Evolutionary conservation across 2,797 vertebrate genomes (phyloP).

Genomic region (Dryobates pubescens): DNA sequence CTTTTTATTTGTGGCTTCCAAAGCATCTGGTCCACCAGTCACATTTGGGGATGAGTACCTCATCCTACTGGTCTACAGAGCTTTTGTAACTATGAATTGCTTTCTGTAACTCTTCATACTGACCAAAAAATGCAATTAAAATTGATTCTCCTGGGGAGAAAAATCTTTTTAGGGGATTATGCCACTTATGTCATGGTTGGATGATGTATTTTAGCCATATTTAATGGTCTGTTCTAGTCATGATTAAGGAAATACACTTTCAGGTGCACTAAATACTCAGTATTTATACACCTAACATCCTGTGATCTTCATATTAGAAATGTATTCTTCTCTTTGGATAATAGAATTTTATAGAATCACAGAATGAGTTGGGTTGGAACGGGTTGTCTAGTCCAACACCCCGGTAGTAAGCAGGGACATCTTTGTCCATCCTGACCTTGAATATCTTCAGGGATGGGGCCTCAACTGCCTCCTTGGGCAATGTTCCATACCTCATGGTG

Average conservation of each 20-base stretch:
- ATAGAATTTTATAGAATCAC: neutral
- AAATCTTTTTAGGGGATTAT: constrained; percentile 11
- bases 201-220: neutral
- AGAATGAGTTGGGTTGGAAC: no score
- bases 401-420: no score
- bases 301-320: neutral
- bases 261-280: neutral
- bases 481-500: no score
- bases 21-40: neutral
- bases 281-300: neutral
- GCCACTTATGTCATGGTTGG: neutral
- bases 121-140: constrained; percentile 24
- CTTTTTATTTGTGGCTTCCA: neutral
- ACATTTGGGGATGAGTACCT: neutral
- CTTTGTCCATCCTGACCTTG: no score
- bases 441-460: no score
- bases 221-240: neutral
- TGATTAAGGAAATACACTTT: neutral
- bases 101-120: neutral
- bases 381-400: no score
- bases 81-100: neutral
- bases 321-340: neutral
- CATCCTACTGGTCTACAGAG: neutral
- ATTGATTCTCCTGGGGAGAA: neutral
- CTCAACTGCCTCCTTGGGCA: no score